Conservation (phyloP, 2,113 vertebrate genomes). For the Desmodus rotundus region DNA sequence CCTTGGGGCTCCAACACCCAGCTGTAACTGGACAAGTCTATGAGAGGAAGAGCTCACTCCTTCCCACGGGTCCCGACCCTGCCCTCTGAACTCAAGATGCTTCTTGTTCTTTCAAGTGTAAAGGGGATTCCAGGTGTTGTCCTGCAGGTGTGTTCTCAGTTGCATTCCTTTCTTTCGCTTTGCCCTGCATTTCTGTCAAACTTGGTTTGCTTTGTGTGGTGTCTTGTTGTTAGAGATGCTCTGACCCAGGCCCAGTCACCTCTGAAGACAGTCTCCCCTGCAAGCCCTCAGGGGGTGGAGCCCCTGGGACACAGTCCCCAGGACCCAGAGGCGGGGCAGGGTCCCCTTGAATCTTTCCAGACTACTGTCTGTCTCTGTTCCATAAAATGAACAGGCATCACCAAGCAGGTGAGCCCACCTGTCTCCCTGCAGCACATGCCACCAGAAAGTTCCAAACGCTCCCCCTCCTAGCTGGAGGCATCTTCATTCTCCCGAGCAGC, state of each 20-base stretch:
- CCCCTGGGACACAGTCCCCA: accelerated
- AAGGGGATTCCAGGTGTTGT: not conserved
- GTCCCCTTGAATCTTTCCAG: not conserved
- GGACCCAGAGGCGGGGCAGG: too few relatives aligned
- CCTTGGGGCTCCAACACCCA: not conserved
- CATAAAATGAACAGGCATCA: not conserved
- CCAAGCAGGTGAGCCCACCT: too few relatives aligned
- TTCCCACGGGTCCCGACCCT: accelerated
- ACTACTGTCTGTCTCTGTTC: not conserved
- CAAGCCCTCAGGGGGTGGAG: not conserved
- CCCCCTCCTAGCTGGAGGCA: too few relatives aligned
- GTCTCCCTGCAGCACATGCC: too few relatives aligned
- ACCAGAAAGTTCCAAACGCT: accelerated
- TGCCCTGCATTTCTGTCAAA: not conserved
- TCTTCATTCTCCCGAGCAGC: accelerated
- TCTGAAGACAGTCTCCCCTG: not conserved
- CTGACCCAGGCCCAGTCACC: not conserved
- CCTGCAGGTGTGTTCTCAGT: accelerated
- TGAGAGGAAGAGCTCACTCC: accelerated
- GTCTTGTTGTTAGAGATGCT: not conserved
- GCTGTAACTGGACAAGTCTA: accelerated
- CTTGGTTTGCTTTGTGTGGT: not conserved
- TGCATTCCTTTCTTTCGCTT: not conserved
- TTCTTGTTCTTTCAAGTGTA: accelerated
- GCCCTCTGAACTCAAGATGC: not conserved